A percentile compares a stretch with the other conserved stretches of the same genome.
Evolutionary conservation across 2,113 vertebrate genomes (phyloP).

Genomic region (Tauraco erythrolophus): DNA sequence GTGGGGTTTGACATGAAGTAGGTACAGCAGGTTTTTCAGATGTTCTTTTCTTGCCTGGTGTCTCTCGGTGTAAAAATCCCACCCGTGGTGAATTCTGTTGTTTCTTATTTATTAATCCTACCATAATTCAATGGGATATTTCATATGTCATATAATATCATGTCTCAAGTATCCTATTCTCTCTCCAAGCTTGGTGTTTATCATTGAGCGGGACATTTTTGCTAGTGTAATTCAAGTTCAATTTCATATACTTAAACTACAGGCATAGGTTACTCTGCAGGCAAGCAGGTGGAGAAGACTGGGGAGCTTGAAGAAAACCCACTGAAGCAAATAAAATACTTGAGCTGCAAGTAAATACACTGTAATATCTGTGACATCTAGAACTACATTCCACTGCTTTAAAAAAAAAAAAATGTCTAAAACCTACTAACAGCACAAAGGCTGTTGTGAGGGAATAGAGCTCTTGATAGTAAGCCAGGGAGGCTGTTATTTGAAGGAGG

Average conservation of each 20-base stretch:
- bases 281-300: not conserved
- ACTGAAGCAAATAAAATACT: not conserved
- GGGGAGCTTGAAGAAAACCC: not conserved
- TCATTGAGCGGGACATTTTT: not conserved
- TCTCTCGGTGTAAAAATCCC: not conserved
- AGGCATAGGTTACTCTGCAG: not conserved
- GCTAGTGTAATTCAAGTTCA: not conserved
- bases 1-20: not conserved
- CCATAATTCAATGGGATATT: not conserved
- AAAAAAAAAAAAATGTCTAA: not conserved
- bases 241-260: not conserved
- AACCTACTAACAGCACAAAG: not conserved
- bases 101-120: not conserved
- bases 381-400: not conserved
- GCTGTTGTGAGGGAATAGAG: not conserved
- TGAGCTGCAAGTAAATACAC: not conserved
- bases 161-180: not conserved
- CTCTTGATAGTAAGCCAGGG: not conserved
- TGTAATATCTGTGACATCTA: not conserved
- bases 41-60: not conserved
- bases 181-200: not conserved
- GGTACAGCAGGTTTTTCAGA: not conserved
- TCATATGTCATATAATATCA: accelerated
- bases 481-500: not conserved
- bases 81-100: not conserved